These are phyloP conservation scores for Girardinichthys multiradiatus DNA, from an alignment of 2,113 vertebrate genomes.

Conservation along the genomic window DNA sequence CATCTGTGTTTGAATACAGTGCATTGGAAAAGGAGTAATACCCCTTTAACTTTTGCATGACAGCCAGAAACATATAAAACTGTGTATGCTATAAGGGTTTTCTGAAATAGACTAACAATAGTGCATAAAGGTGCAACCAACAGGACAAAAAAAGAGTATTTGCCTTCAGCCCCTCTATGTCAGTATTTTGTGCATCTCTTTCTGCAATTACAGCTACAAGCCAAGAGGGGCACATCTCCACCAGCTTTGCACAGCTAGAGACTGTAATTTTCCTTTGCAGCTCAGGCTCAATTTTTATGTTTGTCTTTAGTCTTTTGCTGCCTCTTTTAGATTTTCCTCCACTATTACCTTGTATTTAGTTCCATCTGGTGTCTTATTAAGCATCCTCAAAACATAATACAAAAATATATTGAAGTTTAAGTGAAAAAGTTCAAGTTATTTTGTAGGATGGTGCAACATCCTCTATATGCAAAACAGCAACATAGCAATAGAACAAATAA, in stretches of 20 bases:
- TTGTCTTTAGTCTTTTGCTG: too few species aligned
- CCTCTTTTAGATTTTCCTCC: too few species aligned
- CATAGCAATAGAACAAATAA: slow-evolving; percentile 32
- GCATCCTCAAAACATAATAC: too few species aligned
- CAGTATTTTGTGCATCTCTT: too few species aligned
- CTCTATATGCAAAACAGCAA: slow-evolving; percentile 22
- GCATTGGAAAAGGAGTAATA: neutral
- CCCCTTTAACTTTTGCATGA: neutral
- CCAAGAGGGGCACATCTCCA: neutral
- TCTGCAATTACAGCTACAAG: too few species aligned
- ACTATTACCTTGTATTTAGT: too few species aligned
- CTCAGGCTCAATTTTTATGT: too few species aligned
- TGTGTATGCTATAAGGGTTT: neutral
- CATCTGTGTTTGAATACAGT: neutral
- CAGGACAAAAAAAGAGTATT: too few species aligned
- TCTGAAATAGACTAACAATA: neutral
- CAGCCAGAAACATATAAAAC: neutral
- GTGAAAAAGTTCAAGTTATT: neutral
- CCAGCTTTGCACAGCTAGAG: neutral
- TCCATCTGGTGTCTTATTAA: too few species aligned
- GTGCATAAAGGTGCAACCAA: neutral
- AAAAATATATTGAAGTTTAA: neutral
- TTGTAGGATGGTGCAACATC: neutral
- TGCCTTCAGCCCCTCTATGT: too few species aligned
- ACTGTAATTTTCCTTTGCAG: neutral